Evolutionary conservation across 2,888 invertebrate genomes (phyloP).

Genomic region (Apamea monoglypha): DNA sequence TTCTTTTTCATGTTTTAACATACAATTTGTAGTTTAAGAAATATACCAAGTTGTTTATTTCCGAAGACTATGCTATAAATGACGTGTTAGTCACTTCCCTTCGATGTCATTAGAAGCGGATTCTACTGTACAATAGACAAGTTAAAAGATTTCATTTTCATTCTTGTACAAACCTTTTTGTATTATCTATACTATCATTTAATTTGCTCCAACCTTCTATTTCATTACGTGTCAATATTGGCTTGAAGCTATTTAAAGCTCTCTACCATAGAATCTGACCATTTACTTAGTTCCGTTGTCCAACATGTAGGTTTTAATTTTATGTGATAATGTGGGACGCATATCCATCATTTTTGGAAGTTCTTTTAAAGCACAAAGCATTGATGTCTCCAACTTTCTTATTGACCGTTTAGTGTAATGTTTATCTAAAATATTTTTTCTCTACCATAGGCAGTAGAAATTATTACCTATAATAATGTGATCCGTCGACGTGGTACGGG

Average conservation of each 20-base stretch:
- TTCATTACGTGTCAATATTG: slow-evolving; percentile 8
- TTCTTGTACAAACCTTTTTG: too few species aligned
- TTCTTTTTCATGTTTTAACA: background rate
- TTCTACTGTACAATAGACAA: background rate
- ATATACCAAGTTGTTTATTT: background rate
- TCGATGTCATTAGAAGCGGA: background rate
- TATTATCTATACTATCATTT: too few species aligned
- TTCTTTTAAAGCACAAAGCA: background rate
- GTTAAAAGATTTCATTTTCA: background rate
- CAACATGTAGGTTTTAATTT: background rate
- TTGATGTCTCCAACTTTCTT: background rate
- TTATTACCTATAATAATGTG: background rate
- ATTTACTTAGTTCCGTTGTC: background rate
- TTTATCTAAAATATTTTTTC: background rate
- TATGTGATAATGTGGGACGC: background rate
- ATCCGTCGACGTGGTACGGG: background rate
- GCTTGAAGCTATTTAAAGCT: background rate
- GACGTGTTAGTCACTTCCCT: background rate
- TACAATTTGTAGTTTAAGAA: background rate
- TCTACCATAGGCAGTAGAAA: background rate
- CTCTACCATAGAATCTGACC: background rate
- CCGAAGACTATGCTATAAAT: background rate
- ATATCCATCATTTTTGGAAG: background rate
- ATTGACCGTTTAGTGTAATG: background rate
- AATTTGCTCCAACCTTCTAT: background rate